A percentile compares a stretch with the other conserved stretches of the same genome.
phyloP scores from a whole-genome alignment of 2,888 invertebrate genomes.

The Fissipunctia ypsillon region DNA sequence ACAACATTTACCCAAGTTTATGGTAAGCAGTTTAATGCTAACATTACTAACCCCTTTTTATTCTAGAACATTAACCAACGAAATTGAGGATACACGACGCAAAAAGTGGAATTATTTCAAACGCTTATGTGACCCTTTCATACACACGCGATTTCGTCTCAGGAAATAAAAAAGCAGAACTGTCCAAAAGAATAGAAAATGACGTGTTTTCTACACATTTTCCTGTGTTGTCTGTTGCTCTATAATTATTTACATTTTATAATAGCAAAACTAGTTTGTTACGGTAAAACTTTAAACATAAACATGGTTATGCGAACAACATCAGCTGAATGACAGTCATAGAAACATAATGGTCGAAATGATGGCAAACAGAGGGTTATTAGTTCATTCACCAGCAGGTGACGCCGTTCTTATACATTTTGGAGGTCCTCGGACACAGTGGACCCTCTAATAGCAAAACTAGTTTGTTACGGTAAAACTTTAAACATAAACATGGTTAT shows the following conservation, averaged over 20 bases:
- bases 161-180: neutral
- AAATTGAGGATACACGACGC: slow-evolving; percentile 61
- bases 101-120: slow-evolving; percentile 48
- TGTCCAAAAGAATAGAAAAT: neutral
- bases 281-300: neutral
- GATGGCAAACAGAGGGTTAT: neutral
- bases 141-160: neutral
- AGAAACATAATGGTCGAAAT: neutral
- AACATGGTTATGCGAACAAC: neutral
- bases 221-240: neutral
- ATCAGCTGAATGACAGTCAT: neutral
- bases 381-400: slow-evolving; percentile 93
- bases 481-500: neutral
- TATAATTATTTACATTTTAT: neutral
- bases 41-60: slow-evolving; percentile 62
- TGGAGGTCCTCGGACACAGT: slow-evolving; percentile 91
- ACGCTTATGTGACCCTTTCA: neutral
- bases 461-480: neutral
- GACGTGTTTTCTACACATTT: neutral
- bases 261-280: neutral
- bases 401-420: slow-evolving; percentile 95
- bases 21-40: neutral
- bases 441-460: slow-evolving; percentile 90
- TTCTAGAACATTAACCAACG: slow-evolving; percentile 45
- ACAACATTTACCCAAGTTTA: too few species aligned